These are phyloP conservation scores for Valencia hispanica DNA, from an alignment of 2,797 vertebrate genomes.

Conservation along the genomic window DNA sequence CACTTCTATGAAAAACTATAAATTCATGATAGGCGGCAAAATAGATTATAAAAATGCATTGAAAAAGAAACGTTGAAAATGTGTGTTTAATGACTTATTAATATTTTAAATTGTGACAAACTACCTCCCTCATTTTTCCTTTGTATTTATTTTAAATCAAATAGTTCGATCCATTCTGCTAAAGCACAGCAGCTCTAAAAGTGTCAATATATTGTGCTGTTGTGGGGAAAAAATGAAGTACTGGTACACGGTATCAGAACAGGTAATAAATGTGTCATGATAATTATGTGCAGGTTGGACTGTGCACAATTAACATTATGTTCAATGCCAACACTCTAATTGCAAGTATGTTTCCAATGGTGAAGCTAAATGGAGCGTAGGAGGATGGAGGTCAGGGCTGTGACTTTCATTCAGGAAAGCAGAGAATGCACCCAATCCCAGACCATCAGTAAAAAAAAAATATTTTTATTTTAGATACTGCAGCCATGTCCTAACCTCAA, in stretches of 20 bases:
- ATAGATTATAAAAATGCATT: not conserved
- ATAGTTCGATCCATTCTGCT: not conserved
- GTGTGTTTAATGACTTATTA: not conserved
- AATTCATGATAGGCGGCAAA: not conserved
- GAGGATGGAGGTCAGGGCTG: not conserved
- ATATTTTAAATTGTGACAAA: not conserved
- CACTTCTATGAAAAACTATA: not conserved
- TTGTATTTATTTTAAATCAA: not conserved
- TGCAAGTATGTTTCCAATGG: not conserved
- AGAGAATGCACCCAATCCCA: not conserved
- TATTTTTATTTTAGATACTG: conserved; percentile 1
- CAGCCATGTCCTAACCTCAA: not conserved
- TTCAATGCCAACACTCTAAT: conserved; percentile 2
- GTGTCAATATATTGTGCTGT: not conserved
- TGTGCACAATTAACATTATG: conserved; percentile 3
- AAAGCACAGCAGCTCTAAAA: not conserved
- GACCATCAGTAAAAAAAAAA: no score
- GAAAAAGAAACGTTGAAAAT: not conserved
- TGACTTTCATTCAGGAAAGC: conserved; percentile 1
- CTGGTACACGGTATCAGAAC: not conserved
- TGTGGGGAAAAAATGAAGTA: not conserved
- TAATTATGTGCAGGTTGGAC: not conserved
- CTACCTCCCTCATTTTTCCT: not conserved
- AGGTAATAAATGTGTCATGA: conserved; percentile 5
- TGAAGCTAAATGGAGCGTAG: conserved; percentile 8